Evolutionary conservation across 2,113 vertebrate species (phyloP), one percentile per base, ranked within the genome.

Genomic region (Actinemys pallida): DNA sequence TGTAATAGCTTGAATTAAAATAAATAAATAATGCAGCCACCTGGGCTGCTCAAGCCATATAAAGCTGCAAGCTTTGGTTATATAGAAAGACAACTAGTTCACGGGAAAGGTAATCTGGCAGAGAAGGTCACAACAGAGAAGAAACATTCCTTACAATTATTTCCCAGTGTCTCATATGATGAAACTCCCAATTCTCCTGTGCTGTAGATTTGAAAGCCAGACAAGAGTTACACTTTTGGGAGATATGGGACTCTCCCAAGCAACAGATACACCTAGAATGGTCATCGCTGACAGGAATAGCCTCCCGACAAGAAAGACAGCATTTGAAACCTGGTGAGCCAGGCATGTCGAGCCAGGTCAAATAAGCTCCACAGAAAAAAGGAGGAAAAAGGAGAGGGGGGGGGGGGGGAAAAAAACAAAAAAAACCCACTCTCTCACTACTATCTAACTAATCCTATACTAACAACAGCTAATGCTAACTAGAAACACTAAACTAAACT

Each of bases 151-250:
- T 25, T 0, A 62, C 4, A 59, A 3, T 7, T 1, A 16, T 5
- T 79, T 39, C 13, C 39, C 24, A 8, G 16, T 59, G 39, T 87
- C 31, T 88, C 87, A 50, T n/a, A 80, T 10, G n/a, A 8, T 10
- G 20, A 0, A 1, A 22, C 2, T 31, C 57, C 57, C 57, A 59
- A 11, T 59, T 59, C 57, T 59, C 27, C 10, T 59, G 27, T 59
- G 57, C 8, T 59, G 27, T 59, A 59, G 27, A 59, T 59, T 59
- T 29, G 57, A 59, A 59, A 59, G 57, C 29, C 57, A 59, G 27
- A 31, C 11, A 12, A 59, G 57, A 59, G 57, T 13, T 59, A 59
- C 27, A 59, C 12, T 59, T 29, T 59, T 59, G 57, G 57, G 27
- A 59, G 12, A 59, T 59, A 35, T 16, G 31, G 31, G 35, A 65